phyloP scores from a whole-genome alignment of 30 jellyfish, hydroid and myxozoan species.

The Aurelia sp. region DNA sequence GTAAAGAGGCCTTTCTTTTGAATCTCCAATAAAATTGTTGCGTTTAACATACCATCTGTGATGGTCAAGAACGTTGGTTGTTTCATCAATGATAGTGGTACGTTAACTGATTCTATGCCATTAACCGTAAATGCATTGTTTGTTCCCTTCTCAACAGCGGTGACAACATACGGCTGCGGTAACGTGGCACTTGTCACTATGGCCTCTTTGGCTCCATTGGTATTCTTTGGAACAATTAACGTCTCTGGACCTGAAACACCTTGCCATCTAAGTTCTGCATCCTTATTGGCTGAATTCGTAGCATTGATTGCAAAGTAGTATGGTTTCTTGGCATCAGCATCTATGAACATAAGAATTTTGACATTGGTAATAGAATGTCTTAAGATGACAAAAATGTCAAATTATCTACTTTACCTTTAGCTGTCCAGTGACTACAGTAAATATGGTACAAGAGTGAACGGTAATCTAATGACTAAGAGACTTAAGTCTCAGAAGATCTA shows the following conservation, averaged over 20 bases:
- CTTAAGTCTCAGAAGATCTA: too few species aligned
- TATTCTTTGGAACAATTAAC: slow-evolving; percentile 23
- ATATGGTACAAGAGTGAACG: too few species aligned
- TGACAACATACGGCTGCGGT: slow-evolving; percentile 40
- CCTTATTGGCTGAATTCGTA: slow-evolving; percentile 65
- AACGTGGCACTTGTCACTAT: slow-evolving; percentile 21
- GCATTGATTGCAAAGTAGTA: slow-evolving; percentile 66
- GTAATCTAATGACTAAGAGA: too few species aligned
- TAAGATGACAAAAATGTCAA: too few species aligned
- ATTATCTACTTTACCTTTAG: too few species aligned
- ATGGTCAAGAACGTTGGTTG: slow-evolving; percentile 37
- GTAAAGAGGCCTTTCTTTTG: too few species aligned
- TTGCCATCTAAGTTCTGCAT: slow-evolving; percentile 68
- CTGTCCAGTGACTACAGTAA: too few species aligned
- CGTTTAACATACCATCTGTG: slow-evolving; percentile 46
- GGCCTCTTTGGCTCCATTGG: slow-evolving; percentile 21
- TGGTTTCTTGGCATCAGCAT: slow-evolving; percentile 14
- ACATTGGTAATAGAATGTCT: too few species aligned
- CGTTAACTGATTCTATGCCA: slow-evolving; percentile 25
- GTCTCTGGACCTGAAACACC: slow-evolving; percentile 54
- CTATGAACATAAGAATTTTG: neutral
- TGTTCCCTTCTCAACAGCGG: slow-evolving; percentile 71
- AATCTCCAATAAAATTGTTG: too few species aligned
- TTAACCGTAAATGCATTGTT: slow-evolving; percentile 35
- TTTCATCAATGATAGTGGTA: slow-evolving; percentile 48